Evolutionary conservation across 2,113 vertebrate genomes (phyloP).

Genomic region (Dolichotis patagonum): DNA sequence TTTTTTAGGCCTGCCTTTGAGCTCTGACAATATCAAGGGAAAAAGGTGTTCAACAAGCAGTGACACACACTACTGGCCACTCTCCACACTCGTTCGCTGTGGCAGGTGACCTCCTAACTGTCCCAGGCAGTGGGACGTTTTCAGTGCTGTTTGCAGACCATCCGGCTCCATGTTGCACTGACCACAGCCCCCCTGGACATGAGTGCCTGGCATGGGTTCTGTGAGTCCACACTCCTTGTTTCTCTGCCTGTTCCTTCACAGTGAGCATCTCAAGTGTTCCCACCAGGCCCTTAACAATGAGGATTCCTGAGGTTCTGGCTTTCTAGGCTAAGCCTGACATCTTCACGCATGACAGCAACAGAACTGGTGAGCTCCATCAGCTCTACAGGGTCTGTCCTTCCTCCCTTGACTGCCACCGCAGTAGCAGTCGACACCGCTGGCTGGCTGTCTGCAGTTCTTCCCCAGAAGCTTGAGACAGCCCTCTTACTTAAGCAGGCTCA

Average conservation of each 20-base stretch:
- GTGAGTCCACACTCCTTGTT: neutral
- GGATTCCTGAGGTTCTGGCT: neutral
- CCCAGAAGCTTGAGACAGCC: neutral
- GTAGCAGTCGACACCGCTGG: neutral
- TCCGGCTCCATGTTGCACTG: neutral
- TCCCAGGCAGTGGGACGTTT: neutral
- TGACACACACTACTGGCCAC: neutral
- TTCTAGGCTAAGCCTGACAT: neutral
- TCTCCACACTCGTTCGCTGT: neutral
- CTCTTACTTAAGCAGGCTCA: neutral
- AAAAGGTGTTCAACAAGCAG: neutral
- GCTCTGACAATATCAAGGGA: neutral
- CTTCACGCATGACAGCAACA: neutral
- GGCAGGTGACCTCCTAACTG: neutral
- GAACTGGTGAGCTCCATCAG: neutral
- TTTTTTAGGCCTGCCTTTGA: constrained; percentile 32
- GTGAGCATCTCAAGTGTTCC: neutral
- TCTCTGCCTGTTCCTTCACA: neutral
- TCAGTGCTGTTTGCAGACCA: neutral
- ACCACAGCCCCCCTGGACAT: neutral
- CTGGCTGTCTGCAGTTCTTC: neutral
- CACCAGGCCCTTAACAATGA: neutral
- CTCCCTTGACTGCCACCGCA: neutral
- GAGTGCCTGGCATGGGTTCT: neutral
- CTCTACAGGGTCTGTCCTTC: neutral